Percentiles rank a stretch among this genome's conserved stretches.
Conservation (phyloP, 2,797 vertebrate species). For the Hippocampus kuda region DNA sequence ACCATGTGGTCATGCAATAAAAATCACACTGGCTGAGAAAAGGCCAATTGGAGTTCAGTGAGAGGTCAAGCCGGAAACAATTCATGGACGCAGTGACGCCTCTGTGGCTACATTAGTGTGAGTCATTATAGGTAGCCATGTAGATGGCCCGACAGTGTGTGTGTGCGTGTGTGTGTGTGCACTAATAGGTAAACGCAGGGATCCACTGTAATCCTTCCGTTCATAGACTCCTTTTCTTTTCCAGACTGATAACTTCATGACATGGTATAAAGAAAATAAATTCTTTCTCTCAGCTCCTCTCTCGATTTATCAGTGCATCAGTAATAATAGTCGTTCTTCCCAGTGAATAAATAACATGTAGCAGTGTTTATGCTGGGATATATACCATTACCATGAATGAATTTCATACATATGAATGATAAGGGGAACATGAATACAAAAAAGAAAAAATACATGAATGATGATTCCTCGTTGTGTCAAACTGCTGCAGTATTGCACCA, state of each 20-base stretch:
- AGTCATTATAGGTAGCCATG: background rate
- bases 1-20: background rate
- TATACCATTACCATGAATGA: no score
- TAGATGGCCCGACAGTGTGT: background rate
- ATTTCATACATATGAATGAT: background rate
- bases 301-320: no score
- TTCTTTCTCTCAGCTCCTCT: no score
- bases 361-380: background rate
- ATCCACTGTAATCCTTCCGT: no score
- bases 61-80: background rate
- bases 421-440: background rate
- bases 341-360: background rate
- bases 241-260: background rate
- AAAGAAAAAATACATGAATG: background rate
- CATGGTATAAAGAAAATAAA: background rate
- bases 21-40: background rate
- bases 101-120: background rate
- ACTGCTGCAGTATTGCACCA: no score
- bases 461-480: no score
- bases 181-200: no score
- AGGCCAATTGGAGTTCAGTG: background rate
- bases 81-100: background rate
- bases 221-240: no score
- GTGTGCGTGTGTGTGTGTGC: no score
- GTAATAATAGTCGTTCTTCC: background rate